Evolutionary conservation across 2,888 invertebrate genomes (phyloP).

Genomic region (Brachypterus glaber): DNA sequence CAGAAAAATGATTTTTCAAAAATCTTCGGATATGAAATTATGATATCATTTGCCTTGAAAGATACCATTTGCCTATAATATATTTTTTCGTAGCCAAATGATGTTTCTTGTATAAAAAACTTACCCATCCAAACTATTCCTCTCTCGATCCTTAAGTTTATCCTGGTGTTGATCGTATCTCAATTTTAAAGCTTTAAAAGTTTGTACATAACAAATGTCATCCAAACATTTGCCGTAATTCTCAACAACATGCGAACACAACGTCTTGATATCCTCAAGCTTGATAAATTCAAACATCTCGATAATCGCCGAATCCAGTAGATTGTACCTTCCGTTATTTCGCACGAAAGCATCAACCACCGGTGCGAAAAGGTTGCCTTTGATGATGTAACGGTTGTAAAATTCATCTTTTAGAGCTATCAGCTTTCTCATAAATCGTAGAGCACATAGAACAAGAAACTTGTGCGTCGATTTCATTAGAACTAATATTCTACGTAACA

Average conservation of each 20-base stretch:
- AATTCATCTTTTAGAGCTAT: slow-evolving; percentile 97
- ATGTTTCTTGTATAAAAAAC: slow-evolving; percentile 6
- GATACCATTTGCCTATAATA: too few species aligned
- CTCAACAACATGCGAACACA: slow-evolving; percentile 91
- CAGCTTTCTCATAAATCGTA: slow-evolving; percentile 94
- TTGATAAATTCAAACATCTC: slow-evolving; percentile 99
- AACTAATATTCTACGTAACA: slow-evolving; percentile 88
- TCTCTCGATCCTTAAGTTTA: slow-evolving; percentile 76
- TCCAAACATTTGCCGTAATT: slow-evolving; percentile 92
- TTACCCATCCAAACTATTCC: slow-evolving; percentile 51
- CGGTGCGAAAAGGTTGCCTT: slow-evolving; percentile 88
- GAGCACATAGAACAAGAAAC: slow-evolving; percentile 91
- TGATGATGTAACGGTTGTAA: slow-evolving; percentile 92
- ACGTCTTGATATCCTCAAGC: slow-evolving; percentile 81
- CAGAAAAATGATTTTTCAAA: too few species aligned
- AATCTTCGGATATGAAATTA: slow-evolving; percentile 3
- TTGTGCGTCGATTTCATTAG: slow-evolving; percentile 95
- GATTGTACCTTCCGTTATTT: slow-evolving; percentile 97
- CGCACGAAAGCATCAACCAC: slow-evolving; percentile 93
- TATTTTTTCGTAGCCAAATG: not conserved
- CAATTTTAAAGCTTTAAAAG: slow-evolving; percentile 85
- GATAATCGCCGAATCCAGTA: slow-evolving; percentile 96
- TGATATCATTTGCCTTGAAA: not conserved
- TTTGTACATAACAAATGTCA: slow-evolving; percentile 94
- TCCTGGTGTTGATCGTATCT: slow-evolving; percentile 90